Percentiles rank a stretch among this genome's conserved stretches.
phyloP scores from a whole-genome alignment of 2,113 vertebrate species.

The Thamnaconus septentrionalis region DNA sequence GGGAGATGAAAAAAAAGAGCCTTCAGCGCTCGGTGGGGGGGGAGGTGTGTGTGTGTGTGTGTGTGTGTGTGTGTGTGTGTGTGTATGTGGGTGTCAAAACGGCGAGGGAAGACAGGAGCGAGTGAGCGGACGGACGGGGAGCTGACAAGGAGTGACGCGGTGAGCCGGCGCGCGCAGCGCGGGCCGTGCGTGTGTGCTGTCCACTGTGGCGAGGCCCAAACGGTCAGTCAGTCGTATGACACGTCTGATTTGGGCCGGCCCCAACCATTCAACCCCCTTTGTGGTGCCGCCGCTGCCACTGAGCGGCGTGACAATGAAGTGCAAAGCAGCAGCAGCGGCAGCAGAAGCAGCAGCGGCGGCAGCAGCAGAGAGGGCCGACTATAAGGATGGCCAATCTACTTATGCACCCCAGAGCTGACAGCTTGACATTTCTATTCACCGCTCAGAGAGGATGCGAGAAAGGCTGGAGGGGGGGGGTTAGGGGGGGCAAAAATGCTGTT shows the following conservation, averaged over 20 bases:
- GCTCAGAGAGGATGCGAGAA: slow-evolving; percentile 58
- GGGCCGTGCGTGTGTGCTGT: slow-evolving; percentile 53
- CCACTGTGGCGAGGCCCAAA: slow-evolving; percentile 65
- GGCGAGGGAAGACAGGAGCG: slow-evolving; percentile 19
- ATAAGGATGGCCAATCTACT: slow-evolving; percentile 81
- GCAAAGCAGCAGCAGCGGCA: slow-evolving; percentile 77
- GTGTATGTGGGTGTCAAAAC: too few species aligned
- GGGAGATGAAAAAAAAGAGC: slow-evolving; percentile 43
- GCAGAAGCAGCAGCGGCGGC: slow-evolving; percentile 75
- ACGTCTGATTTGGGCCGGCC: slow-evolving; percentile 78
- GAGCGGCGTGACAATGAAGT: slow-evolving; percentile 81
- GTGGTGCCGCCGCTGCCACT: slow-evolving; percentile 72
- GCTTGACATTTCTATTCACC: slow-evolving; percentile 85
- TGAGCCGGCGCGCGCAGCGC: slow-evolving; percentile 24
- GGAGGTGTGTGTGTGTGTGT: too few species aligned
- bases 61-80: too few species aligned
- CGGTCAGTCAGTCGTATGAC: slow-evolving; percentile 78
- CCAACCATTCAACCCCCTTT: slow-evolving; percentile 76
- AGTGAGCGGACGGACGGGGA: slow-evolving; percentile 41
- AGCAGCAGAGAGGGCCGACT: slow-evolving; percentile 77
- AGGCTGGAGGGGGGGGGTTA: slow-evolving; percentile 45
- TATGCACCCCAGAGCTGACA: slow-evolving; percentile 80
- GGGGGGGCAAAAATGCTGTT: slow-evolving; percentile 55
- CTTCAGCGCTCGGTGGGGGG: slow-evolving; percentile 23
- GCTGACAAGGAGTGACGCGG: slow-evolving; percentile 51